Conservation (phyloP, 2,113 vertebrate genomes). For the Nannospalax galili region DNA sequence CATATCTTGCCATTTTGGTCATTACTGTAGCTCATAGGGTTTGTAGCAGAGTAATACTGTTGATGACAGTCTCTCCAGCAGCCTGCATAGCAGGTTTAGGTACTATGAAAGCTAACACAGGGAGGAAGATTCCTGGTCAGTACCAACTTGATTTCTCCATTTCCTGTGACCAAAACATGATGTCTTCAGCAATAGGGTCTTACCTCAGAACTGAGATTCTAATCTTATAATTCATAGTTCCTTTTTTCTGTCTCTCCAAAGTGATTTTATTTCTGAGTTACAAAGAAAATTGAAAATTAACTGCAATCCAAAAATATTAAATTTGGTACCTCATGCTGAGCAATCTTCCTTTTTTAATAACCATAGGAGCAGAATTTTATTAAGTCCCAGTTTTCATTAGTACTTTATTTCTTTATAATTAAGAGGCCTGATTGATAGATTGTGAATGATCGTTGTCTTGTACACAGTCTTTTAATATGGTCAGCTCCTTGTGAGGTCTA, state of each 20-base stretch:
- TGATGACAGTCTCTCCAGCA: neutral
- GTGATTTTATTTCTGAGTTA: slow-evolving; percentile 16
- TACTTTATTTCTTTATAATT: slow-evolving; percentile 8
- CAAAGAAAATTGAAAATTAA: slow-evolving; percentile 39
- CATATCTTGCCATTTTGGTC: neutral
- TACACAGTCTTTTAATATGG: neutral
- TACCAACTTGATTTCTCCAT: neutral
- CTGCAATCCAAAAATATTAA: neutral
- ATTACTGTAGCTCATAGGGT: neutral
- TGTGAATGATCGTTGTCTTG: neutral
- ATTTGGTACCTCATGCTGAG: neutral
- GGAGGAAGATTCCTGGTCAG: neutral
- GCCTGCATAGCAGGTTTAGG: neutral
- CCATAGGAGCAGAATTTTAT: neutral
- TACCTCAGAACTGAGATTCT: neutral
- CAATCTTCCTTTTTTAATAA: slow-evolving; percentile 18
- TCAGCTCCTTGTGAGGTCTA: neutral
- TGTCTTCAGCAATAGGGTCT: neutral
- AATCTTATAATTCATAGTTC: slow-evolving; percentile 28
- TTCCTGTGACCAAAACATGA: neutral
- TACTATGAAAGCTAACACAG: neutral
- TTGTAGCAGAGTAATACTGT: neutral
- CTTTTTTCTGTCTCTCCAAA: neutral
- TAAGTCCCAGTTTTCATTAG: slow-evolving; percentile 26
- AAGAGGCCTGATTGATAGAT: neutral